phyloP scores from a whole-genome alignment of 2,113 vertebrate genomes.

The Planiliza haematocheilus region DNA sequence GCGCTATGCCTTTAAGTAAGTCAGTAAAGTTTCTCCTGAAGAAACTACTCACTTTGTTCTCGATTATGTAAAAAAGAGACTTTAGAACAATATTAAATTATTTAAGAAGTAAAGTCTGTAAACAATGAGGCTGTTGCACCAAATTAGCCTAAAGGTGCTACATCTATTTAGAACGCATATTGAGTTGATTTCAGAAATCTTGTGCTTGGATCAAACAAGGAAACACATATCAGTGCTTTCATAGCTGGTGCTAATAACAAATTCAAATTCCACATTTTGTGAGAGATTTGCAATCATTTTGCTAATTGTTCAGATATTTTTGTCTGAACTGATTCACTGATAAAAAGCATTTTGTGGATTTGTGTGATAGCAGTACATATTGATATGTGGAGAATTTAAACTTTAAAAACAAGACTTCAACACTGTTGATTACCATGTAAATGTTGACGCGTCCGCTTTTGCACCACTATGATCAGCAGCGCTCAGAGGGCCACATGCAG shows the following conservation, averaged over 20 bases:
- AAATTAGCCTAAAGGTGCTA: background rate
- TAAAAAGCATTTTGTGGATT: background rate
- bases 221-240: too few species aligned
- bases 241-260: too few species aligned
- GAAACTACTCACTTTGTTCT: background rate
- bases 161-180: background rate
- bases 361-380: background rate
- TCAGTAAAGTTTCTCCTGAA: background rate
- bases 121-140: constrained; percentile 1
- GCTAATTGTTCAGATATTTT: background rate
- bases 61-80: constrained; percentile 1
- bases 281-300: background rate
- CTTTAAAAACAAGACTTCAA: background rate
- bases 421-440: background rate
- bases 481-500: constrained; percentile 15
- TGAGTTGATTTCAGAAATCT: constrained; percentile 10
- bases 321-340: too few species aligned
- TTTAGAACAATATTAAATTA: constrained; percentile 13
- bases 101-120: background rate
- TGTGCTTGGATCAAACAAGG: background rate
- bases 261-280: background rate
- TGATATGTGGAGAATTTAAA: background rate
- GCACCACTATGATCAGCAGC: constrained; percentile 10
- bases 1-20: constrained; percentile 90
- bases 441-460: constrained; percentile 13